Percentiles rank a stretch among this genome's conserved stretches.
phyloP scores from a whole-genome alignment of 2,797 vertebrate species.

The Podargus strigoides region DNA sequence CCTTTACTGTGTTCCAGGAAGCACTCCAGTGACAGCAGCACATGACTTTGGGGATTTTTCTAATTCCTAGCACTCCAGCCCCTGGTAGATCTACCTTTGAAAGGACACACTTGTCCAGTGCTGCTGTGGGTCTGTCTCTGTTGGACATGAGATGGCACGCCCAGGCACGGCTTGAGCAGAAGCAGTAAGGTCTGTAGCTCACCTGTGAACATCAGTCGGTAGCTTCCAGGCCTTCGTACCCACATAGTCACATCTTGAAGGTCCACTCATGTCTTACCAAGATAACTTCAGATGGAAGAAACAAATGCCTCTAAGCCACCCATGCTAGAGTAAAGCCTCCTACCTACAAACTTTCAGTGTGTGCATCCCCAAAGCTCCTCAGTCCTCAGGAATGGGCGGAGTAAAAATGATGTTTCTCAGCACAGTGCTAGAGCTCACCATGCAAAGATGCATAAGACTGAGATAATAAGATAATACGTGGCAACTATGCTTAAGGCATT shows the following conservation, averaged over 20 bases:
- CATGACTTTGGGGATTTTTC: background rate
- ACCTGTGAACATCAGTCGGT: background rate
- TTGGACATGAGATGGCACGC: background rate
- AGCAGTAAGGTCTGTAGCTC: background rate
- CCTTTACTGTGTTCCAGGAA: background rate
- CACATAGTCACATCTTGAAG: background rate
- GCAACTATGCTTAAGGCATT: background rate
- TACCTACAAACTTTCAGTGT: background rate
- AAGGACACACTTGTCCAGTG: accelerated
- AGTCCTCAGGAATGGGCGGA: background rate
- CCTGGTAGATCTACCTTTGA: background rate
- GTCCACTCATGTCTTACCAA: background rate
- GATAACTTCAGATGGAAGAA: background rate
- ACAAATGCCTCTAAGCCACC: background rate
- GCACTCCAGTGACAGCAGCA: background rate
- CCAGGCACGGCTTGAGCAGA: background rate
- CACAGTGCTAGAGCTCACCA: background rate
- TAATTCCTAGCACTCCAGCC: background rate
- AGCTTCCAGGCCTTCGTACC: background rate
- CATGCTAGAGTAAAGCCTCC: background rate
- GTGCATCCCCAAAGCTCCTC: background rate
- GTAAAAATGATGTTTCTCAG: background rate
- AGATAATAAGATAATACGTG: background rate
- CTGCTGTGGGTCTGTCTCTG: background rate
- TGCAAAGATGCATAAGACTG: background rate